Conservation (phyloP, 1,140 invertebrate genomes). For the Grapholita molesta region DNA sequence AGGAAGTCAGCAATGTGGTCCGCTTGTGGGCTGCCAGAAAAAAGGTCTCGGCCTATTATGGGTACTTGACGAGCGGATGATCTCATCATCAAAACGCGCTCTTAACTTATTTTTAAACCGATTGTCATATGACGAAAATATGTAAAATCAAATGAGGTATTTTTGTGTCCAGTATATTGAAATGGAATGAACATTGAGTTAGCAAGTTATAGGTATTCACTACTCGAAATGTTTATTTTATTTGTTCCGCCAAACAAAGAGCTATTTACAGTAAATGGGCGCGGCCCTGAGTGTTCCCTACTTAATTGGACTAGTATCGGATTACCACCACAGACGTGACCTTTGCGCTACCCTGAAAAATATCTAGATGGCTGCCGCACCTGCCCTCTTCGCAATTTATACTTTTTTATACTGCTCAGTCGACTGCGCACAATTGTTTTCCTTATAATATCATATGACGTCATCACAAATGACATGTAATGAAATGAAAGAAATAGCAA, state of each 20-base stretch:
- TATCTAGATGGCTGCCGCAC: constrained; percentile 31
- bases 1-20: background rate
- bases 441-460: background rate
- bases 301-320: constrained; percentile 36
- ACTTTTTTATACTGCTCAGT: background rate
- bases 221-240: no score
- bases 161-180: background rate
- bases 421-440: background rate
- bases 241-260: constrained; percentile 6
- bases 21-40: constrained; percentile 26
- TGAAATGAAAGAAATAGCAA: no score
- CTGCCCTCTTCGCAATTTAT: constrained; percentile 29
- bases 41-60: constrained; percentile 33
- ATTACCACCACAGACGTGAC: constrained; percentile 38
- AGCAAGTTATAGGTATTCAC: no score
- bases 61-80: constrained; percentile 31
- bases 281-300: constrained; percentile 23
- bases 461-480: no score
- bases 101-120: constrained; percentile 7
- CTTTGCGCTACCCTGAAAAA: constrained; percentile 26
- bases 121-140: background rate
- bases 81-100: constrained; percentile 30
- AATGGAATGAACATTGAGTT: no score
- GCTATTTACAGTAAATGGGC: constrained; percentile 17
- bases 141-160: background rate